Evolutionary conservation across 1,140 invertebrate species (phyloP).

Genomic region (Doryteuthis pealeii): DNA sequence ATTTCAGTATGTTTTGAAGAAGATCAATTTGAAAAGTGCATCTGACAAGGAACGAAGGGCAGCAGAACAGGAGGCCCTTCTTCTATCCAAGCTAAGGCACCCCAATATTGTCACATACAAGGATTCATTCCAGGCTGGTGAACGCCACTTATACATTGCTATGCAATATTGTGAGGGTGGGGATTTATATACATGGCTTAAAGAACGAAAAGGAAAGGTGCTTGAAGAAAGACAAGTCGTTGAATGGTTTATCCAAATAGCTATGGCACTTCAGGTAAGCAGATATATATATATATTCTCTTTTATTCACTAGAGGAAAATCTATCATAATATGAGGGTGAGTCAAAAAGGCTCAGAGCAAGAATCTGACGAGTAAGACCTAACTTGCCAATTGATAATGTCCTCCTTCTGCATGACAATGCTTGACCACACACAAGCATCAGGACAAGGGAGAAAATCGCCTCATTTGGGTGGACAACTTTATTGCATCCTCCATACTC

Average conservation of each 20-base stretch:
- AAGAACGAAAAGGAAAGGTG: conserved; percentile 58
- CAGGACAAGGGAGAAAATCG: too few relatives aligned
- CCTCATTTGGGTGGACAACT: too few relatives aligned
- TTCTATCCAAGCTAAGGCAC: conserved; percentile 63
- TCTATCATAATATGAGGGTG: too few relatives aligned
- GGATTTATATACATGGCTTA: conserved; percentile 63
- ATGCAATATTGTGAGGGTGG: conserved; percentile 66
- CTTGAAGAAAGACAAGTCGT: conserved; percentile 62
- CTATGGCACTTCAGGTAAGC: conserved; percentile 63
- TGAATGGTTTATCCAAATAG: conserved; percentile 66
- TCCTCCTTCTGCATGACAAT: too few relatives aligned
- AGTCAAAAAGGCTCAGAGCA: too few relatives aligned
- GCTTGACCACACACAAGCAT: too few relatives aligned
- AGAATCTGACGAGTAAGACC: too few relatives aligned
- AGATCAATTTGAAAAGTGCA: conserved; percentile 61
- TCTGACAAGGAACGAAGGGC: conserved; percentile 59
- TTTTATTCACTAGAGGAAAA: too few relatives aligned
- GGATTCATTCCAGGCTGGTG: conserved; percentile 61
- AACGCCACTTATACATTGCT: conserved; percentile 62
- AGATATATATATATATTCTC: background rate
- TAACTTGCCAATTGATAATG: too few relatives aligned
- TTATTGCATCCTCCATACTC: too few relatives aligned
- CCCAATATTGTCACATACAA: conserved; percentile 65
- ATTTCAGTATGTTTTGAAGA: conserved; percentile 64
- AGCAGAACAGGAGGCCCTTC: conserved; percentile 62